These are phyloP conservation scores for Exephanes ischioxanthus DNA, from an alignment of 2,888 invertebrate species.

Conservation along the genomic window DNA sequence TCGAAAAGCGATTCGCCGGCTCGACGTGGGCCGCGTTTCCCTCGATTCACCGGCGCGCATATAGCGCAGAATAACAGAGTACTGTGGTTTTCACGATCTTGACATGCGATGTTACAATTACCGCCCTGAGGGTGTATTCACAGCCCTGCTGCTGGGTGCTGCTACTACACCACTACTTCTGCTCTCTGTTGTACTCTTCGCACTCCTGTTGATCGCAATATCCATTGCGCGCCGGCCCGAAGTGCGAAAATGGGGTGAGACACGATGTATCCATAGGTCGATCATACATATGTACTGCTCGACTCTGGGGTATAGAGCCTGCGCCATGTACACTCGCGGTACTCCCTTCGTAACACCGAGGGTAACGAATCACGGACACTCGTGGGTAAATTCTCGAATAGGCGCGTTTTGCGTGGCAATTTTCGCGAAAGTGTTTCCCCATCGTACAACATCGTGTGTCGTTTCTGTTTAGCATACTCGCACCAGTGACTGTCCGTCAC, in stretches of 20 bases:
- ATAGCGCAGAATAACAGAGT: conserved; percentile 32
- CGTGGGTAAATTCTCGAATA: conserved; percentile 37
- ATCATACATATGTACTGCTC: conserved; percentile 20
- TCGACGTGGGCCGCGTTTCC: conserved; percentile 18
- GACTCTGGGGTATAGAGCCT: conserved; percentile 41
- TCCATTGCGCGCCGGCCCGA: conserved; percentile 68
- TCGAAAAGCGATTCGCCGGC: conserved; percentile 73
- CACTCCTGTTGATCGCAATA: conserved; percentile 54
- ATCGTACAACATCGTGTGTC: conserved; percentile 23
- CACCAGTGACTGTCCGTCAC: not conserved
- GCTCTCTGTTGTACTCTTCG: conserved; percentile 25
- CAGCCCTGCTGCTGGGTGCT: conserved; percentile 42
- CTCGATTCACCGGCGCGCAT: conserved; percentile 31
- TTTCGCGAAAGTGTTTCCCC: conserved; percentile 68
- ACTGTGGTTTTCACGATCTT: conserved; percentile 75
- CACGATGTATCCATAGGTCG: conserved; percentile 45
- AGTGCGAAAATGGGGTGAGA: conserved; percentile 68
- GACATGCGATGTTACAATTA: conserved; percentile 83
- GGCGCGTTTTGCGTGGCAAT: conserved; percentile 68
- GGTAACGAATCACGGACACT: conserved; percentile 58
- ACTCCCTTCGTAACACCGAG: conserved; percentile 29
- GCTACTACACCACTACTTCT: conserved; percentile 39
- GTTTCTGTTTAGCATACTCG: conserved; percentile 8
- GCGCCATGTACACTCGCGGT: conserved; percentile 1
- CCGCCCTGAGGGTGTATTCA: conserved; percentile 69